Conservation (phyloP, 1,140 invertebrate genomes). For the Rhopalosiphum padi region DNA sequence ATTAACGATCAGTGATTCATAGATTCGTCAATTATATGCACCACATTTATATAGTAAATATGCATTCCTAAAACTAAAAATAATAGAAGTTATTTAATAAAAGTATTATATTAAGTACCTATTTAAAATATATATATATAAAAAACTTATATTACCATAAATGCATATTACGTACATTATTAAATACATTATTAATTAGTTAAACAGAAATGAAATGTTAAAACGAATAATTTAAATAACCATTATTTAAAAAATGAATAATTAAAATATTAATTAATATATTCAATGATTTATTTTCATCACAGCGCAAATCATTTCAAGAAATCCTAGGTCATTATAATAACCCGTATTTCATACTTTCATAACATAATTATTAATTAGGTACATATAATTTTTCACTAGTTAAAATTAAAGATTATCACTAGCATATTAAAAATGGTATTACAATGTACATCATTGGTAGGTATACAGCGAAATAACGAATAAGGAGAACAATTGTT, state of each 20-base stretch:
- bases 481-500: background rate
- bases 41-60: background rate
- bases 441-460: background rate
- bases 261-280: background rate
- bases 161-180: background rate
- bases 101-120: background rate
- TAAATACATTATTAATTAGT: background rate
- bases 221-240: background rate
- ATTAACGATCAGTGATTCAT: background rate
- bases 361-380: background rate
- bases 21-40: background rate
- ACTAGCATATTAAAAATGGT: background rate
- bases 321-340: background rate
- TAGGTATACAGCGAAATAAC: background rate
- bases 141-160: too few species aligned
- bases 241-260: background rate
- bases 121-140: too few species aligned
- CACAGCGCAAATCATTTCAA: background rate
- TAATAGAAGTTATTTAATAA: background rate
- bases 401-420: background rate
- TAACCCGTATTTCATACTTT: background rate
- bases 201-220: background rate
- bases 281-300: background rate
- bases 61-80: background rate
- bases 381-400: background rate